Conservation (phyloP, 2,797 vertebrate genomes). For the Falco berigora region DNA sequence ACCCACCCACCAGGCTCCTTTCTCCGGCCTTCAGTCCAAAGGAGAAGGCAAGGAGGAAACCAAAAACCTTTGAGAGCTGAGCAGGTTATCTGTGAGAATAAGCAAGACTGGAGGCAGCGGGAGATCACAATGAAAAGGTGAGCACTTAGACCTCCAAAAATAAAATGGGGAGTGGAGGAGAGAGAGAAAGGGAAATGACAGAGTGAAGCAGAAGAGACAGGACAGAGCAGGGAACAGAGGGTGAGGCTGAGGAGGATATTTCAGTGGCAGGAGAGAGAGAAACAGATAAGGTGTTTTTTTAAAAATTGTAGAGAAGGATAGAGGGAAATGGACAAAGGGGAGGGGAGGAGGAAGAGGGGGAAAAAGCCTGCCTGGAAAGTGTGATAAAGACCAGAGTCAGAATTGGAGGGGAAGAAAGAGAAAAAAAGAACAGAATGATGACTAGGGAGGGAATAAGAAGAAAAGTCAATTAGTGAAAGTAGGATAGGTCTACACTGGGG, state of each 20-base stretch:
- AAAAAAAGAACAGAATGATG: neutral
- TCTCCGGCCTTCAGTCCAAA: neutral
- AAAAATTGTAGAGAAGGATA: neutral
- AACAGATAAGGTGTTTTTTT: neutral
- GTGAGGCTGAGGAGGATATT: neutral
- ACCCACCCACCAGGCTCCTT: neutral
- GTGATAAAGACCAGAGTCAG: neutral
- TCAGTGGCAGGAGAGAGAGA: neutral
- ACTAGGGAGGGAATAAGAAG: neutral
- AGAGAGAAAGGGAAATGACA: neutral
- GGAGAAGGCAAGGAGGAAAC: neutral
- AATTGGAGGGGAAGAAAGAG: neutral
- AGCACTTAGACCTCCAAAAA: neutral
- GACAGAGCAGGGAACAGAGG: neutral
- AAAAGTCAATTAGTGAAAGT: neutral
- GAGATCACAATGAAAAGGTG: neutral
- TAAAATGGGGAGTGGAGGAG: neutral
- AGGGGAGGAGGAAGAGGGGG: neutral
- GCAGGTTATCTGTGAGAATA: neutral
- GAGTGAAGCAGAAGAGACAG: neutral
- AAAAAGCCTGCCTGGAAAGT: neutral
- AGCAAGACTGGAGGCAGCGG: no score
- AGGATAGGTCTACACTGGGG: neutral
- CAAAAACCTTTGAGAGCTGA: neutral
- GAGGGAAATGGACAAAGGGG: neutral